Evolutionary conservation across 2,797 vertebrate species (phyloP).

Genomic region (Anguilla marmorata): DNA sequence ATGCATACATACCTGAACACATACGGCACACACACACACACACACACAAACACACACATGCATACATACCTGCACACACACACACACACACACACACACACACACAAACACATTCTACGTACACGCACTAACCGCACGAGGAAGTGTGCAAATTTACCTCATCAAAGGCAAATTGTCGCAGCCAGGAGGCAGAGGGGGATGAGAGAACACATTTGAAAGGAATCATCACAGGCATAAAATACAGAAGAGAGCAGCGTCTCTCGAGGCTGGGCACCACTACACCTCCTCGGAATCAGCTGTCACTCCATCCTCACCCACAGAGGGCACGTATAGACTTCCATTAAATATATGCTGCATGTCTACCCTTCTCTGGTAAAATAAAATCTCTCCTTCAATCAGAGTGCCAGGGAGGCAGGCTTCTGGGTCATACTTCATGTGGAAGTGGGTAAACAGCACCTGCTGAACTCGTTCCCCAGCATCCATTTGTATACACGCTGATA

Average conservation of each 20-base stretch:
- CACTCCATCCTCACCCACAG: background rate
- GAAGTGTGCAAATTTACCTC: background rate
- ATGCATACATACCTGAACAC: background rate
- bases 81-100: slow-evolving; percentile 12
- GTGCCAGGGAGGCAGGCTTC: background rate
- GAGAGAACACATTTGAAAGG: background rate
- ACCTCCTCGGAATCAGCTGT: background rate
- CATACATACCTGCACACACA: background rate
- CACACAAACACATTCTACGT: background rate
- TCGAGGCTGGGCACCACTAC: background rate
- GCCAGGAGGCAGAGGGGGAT: background rate
- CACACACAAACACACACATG: background rate
- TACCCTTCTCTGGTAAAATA: background rate
- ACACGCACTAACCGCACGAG: background rate
- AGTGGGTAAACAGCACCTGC: background rate
- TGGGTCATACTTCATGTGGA: background rate
- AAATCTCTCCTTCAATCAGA: background rate
- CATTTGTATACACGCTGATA: background rate
- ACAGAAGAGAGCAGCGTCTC: background rate
- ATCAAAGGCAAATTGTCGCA: background rate
- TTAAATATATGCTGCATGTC: background rate
- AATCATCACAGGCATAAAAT: background rate
- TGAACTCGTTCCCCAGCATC: background rate
- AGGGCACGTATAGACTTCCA: background rate
- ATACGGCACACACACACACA: background rate